Evolutionary conservation across 2,113 vertebrate genomes (phyloP), one percentile per base, ranked within the genome.

Genomic region (Silurus meridionalis): DNA sequence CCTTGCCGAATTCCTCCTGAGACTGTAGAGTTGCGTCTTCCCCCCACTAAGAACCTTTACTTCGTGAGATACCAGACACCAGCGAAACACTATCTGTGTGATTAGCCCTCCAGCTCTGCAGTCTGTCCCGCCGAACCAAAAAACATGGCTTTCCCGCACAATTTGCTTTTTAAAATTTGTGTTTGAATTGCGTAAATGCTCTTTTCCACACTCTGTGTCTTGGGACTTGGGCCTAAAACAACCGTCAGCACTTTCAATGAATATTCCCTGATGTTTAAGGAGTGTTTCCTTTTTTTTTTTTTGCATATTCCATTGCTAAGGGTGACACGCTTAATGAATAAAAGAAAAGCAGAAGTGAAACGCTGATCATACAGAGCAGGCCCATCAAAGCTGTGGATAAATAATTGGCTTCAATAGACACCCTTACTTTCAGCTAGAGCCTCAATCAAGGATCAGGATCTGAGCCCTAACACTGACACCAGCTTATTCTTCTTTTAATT

Each of bases 1-100:
- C 92, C 91, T 93, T 91, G 87, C 88, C 17, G 90, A 89, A 88
- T 91, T 90, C 90, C 93, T 93, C 92, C 83, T 83, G 93, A 92
- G 93, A 89, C 90, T 91, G 88, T 84, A 64, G 91, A 92, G 86
- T 92, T 92, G 80, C 89, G 84, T 89, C 88, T 91, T 91, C 86
- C 91, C 86, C 19, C 64, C 67, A 52, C 69, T 25, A 15, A 52
- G n/a, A 82, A 74, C 66, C 80, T 71, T 55, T 82, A 74, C 89
- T 61, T 48, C 8, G 55, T 69, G 23, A 64, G 80, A 82, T 61
- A 74, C 60, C 48, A 66, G 71, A 83, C 80, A 81, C 78, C 85
- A 61, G 78, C n/a, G 78, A 61, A 86, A 86, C 85, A 61, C 78
- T 90, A 86, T 92, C 89, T 88, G 85, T 91, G 90, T 90, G 89